These are phyloP conservation scores for Schlechtendalia chinensis DNA, from an alignment of 1,140 invertebrate genomes.

Conservation along the genomic window DNA sequence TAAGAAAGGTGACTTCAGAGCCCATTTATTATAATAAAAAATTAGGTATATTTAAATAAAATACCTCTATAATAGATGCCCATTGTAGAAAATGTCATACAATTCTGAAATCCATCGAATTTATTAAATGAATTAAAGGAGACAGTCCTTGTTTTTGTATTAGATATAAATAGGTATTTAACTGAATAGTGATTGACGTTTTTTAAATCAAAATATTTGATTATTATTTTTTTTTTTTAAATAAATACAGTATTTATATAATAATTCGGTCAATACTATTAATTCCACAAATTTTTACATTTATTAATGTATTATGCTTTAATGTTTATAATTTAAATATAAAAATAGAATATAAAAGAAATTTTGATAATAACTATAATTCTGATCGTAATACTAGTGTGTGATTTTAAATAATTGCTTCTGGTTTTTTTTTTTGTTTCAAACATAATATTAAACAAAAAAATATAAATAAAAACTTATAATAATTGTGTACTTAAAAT, in stretches of 20 bases:
- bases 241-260: background rate
- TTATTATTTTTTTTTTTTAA: background rate
- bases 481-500: background rate
- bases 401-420: slow-evolving; percentile 12
- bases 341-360: no score
- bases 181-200: background rate
- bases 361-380: background rate
- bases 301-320: background rate
- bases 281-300: background rate
- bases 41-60: no score
- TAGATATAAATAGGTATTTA: background rate
- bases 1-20: no score
- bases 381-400: background rate
- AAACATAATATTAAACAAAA: background rate
- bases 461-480: background rate
- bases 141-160: no score
- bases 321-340: no score
- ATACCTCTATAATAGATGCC: no score
- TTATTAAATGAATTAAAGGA: no score
- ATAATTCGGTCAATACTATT: background rate
- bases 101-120: no score
- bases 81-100: no score
- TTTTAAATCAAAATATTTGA: slow-evolving; percentile 11
- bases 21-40: no score
- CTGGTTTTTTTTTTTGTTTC: background rate